Conservation (phyloP, 2,888 invertebrate genomes). For the Parnassius apollo region DNA sequence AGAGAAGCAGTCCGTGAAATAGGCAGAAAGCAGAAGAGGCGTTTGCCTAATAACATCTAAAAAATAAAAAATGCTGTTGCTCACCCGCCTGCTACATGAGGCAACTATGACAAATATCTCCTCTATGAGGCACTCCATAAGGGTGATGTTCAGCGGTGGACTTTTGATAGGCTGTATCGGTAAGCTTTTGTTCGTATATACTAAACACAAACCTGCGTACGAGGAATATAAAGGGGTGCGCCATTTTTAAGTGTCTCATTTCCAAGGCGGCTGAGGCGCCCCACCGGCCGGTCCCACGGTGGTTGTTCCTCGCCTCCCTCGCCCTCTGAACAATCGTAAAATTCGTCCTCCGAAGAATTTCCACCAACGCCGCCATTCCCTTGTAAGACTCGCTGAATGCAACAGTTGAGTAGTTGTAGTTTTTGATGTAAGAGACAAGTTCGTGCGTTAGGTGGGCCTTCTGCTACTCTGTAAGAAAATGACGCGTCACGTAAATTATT, state of each 20-base stretch:
- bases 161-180: no score
- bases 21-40: no score
- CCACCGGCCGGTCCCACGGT: constrained; percentile 64
- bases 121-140: no score
- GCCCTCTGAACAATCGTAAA: constrained; percentile 88
- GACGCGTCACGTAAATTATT: no score
- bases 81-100: no score
- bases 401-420: constrained; percentile 92
- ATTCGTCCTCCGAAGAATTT: constrained; percentile 84
- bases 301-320: constrained; percentile 75
- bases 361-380: constrained; percentile 69
- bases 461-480: constrained; percentile 82
- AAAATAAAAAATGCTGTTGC: no score
- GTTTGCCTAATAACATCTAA: no score
- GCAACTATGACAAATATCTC: no score
- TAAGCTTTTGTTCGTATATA: neutral
- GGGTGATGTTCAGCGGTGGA: no score
- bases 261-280: constrained; percentile 60
- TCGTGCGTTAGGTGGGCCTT: constrained; percentile 92
- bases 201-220: constrained; percentile 59
- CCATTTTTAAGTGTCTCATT: constrained; percentile 66
- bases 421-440: constrained; percentile 97
- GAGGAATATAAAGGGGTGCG: constrained; percentile 65
- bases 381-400: constrained; percentile 82
- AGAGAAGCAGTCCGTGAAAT: no score